Conservation (phyloP, 2,797 vertebrate genomes). For the Gymnocypris eckloni region DNA sequence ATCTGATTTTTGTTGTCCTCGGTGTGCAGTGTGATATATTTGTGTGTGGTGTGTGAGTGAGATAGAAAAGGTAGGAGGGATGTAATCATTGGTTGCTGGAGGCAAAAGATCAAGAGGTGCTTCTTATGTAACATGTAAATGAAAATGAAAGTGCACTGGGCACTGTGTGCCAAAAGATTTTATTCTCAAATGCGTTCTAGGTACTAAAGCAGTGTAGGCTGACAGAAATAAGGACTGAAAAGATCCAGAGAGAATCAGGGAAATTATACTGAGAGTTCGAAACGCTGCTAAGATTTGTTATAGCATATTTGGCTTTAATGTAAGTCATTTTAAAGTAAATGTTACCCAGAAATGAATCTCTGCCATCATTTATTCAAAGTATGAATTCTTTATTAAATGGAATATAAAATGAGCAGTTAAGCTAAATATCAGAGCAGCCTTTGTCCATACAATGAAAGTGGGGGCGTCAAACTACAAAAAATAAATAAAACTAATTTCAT, state of each 20-base stretch:
- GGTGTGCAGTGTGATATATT: background rate
- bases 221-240: constrained; percentile 20
- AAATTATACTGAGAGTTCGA: background rate
- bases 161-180: constrained; percentile 37
- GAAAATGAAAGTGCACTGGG: constrained; percentile 53
- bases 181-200: constrained; percentile 52
- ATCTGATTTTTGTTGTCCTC: background rate
- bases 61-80: constrained; percentile 47
- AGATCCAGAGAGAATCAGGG: background rate
- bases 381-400: background rate
- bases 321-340: background rate
- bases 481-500: too few relatives aligned
- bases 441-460: background rate
- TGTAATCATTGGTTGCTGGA: constrained; percentile 49
- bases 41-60: constrained; percentile 30
- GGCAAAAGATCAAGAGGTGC: constrained; percentile 58
- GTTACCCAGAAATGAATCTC: background rate
- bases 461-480: background rate
- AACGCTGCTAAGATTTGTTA: constrained; percentile 6
- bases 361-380: background rate
- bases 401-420: background rate
- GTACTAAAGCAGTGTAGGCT: constrained; percentile 38
- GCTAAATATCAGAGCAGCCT: background rate
- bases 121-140: constrained; percentile 65
- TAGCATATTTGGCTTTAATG: background rate